A percentile compares a stretch with the other conserved stretches of the same genome.
These are phyloP conservation scores for Zaprionus tsacasi DNA, from an alignment of 1,140 invertebrate genomes.

Conservation along the genomic window DNA sequence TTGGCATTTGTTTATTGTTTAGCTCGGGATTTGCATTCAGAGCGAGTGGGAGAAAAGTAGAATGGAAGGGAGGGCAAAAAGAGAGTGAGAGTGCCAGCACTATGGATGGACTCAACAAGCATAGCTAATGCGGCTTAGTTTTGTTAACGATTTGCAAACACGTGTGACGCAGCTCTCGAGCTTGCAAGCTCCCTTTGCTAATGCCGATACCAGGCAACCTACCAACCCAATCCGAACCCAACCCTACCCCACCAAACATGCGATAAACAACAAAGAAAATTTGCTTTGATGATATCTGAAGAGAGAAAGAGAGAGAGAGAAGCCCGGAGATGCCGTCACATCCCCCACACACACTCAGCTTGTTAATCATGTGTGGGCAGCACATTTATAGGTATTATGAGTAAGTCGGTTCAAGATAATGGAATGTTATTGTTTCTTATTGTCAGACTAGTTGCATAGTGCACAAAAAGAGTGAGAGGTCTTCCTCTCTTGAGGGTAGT, in stretches of 20 bases:
- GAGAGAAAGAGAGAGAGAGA: neutral
- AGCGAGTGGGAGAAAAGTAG: neutral
- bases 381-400: slow-evolving; percentile 14
- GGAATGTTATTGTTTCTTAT: slow-evolving; percentile 17
- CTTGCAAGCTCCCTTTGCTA: neutral
- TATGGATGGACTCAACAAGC: slow-evolving; percentile 34
- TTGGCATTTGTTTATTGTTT: slow-evolving; percentile 48
- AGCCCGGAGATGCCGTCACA: slow-evolving; percentile 21
- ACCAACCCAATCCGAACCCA: neutral
- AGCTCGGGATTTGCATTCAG: slow-evolving; percentile 24
- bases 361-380: slow-evolving; percentile 17
- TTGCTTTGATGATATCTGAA: slow-evolving; percentile 60
- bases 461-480: neutral
- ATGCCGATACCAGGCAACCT: slow-evolving; percentile 15
- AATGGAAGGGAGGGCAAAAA: neutral
- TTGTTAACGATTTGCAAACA: slow-evolving; percentile 79
- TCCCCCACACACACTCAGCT: slow-evolving; percentile 1
- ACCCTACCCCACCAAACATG: slow-evolving; percentile 1
- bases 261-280: slow-evolving; percentile 52
- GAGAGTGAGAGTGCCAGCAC: neutral
- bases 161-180: slow-evolving; percentile 38
- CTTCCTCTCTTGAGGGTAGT: neutral
- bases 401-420: slow-evolving; percentile 38
- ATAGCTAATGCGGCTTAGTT: slow-evolving; percentile 72
- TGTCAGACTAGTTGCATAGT: neutral